Evolutionary conservation across 2,888 invertebrate genomes (phyloP), one percentile per base, ranked within the genome.

Genomic region (Periphyllus acericola): DNA sequence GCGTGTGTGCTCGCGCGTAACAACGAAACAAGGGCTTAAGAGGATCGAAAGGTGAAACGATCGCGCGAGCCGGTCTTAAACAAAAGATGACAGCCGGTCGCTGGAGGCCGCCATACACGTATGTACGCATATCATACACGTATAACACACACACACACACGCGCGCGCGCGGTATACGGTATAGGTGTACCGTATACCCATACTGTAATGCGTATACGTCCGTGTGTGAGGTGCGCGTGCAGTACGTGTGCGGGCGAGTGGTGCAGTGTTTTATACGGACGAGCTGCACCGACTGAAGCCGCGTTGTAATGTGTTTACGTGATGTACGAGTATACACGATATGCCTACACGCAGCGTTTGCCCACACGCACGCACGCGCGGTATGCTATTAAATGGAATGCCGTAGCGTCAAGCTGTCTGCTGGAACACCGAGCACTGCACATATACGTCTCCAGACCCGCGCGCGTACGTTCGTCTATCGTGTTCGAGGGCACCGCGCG

Each of bases 331-430:
- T 21, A 19, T 34, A 72, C 6, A 21, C 55, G 21, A 76, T 46
- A 76, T 46, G 19, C 9, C 9, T 76, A 76, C 14, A 76, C 36
- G 40, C 9, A 6, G 40, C 40, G 36, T 40, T 19, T 25, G 25
- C 36, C 40, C 6, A 36, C 9, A 32, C 25, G 21, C 6, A 25
- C n/a, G n/a, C n/a, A n/a, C 9, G 66, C n/a, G 8, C n/a, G 14
- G 17, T 46, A 66, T 29, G 55, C 72, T 29, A 52, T 78, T 82
- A 72, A 85, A 78, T 78, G 85, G 85, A 85, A 85, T 85, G 85
- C 46, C 68, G 76, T 71, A 78, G 78, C 85, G 85, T 85, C 85
- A 68, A 85, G 78, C 85, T 85, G 85, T 85, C 85, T 85, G 85
- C 55, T 55, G 60, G 25, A 36, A 36, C 9, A 3, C 60, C n/a